Base-by-base conservation (phyloP, 1,140 invertebrate genomes). In the Diorhabda carinulata region DNA sequence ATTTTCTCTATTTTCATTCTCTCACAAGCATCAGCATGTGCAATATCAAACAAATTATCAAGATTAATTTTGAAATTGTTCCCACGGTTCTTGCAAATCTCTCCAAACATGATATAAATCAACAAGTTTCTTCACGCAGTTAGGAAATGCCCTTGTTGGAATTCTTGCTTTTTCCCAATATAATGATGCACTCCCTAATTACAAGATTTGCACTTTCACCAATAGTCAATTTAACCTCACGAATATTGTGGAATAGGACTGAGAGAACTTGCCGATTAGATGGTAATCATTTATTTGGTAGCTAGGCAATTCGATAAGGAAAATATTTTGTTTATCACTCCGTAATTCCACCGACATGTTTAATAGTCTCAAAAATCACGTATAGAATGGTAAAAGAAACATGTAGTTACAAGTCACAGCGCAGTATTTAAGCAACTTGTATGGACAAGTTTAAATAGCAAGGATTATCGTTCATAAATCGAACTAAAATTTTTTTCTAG, bases 131-230 rank as follows among this genome's bases (percentile, higher is more conserved):
- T 75, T 78, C 10, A 76, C 72, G 71, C 73, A 73, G 60, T 78
- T 77, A 61, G 67, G 63, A 77, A 66, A 67, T 25, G 25, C 25
- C 25, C 25, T 25, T 25, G 25, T 25, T 25, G 25, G 25, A 25
- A 25, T 25, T 25, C 25, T 25, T 25, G 25, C 25, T 25, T 25
- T 25, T 25, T 25, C 25, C 25, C 25, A 25, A 25, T 25, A 73
- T 44, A 73, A 73, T 74, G 69, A 76, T 72, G 57, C 73, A 76
- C 67, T 74, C 71, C 3, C 71, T 56, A n/a, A n/a, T n/a, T n/a
- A 67, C 70, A 61, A 67, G 73, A 74, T 79, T 78, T 10, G 74
- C 75, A 61, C 73, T 80, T 78, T 75, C 72, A 74, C 66, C 76
- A 41, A 72, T 71, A 70, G 56, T 73, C 68, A 76, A 70, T 41